These are phyloP conservation scores for Dendroctonus valens DNA, from an alignment of 1,140 invertebrate genomes.

Conservation along the genomic window DNA sequence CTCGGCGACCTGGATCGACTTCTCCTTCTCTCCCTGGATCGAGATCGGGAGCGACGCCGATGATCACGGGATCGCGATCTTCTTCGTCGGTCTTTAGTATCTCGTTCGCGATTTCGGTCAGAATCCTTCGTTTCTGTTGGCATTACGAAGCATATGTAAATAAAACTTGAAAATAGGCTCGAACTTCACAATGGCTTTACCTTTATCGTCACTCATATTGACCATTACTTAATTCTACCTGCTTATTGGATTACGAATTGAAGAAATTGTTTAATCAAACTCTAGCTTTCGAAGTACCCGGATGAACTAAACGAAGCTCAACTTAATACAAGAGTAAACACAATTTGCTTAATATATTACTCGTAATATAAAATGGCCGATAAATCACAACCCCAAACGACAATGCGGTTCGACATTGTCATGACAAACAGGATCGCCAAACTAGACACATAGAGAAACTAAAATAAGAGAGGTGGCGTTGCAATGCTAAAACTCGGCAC, in stretches of 20 bases:
- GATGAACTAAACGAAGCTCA: no score
- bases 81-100: slow-evolving; percentile 64
- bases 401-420: no score
- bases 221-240: slow-evolving; percentile 9
- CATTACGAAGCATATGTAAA: background rate
- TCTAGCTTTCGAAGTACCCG: no score
- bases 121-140: slow-evolving; percentile 37
- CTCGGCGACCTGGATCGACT: slow-evolving; percentile 57
- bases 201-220: slow-evolving; percentile 42
- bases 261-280: background rate
- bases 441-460: no score
- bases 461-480: no score
- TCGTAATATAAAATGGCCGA: no score
- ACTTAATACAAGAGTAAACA: no score
- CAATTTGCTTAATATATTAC: no score
- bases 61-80: slow-evolving; percentile 68
- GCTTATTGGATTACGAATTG: background rate
- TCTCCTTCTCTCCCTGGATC: slow-evolving; percentile 60
- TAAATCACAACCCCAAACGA: no score
- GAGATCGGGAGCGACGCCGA: slow-evolving; percentile 64
- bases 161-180: slow-evolving; percentile 1
- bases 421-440: no score
- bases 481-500: no score
- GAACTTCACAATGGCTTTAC: slow-evolving; percentile 15
- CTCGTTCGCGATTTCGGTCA: slow-evolving; percentile 46